Conservation (phyloP, 2,797 vertebrate genomes). For the Melopsittacus undulatus region DNA sequence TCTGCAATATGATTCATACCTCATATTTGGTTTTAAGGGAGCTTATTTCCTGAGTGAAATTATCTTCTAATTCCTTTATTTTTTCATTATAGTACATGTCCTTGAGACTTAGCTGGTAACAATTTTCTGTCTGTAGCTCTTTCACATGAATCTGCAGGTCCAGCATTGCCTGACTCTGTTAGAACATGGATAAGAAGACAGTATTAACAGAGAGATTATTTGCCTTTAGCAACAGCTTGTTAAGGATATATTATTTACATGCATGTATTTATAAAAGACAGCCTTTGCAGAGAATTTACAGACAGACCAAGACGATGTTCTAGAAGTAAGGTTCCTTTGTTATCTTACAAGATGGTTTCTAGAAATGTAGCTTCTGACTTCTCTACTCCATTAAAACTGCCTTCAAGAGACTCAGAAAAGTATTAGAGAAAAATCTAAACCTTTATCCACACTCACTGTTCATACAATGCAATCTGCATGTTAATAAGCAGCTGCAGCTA, state of each 20-base stretch:
- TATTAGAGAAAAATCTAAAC: neutral
- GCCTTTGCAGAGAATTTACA: neutral
- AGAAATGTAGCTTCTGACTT: neutral
- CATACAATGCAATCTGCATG: neutral
- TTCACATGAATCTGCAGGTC: constrained; percentile 88
- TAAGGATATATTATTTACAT: neutral
- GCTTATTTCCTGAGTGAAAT: constrained; percentile 85
- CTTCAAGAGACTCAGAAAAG: neutral
- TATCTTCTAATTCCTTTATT: constrained; percentile 86
- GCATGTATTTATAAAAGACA: neutral
- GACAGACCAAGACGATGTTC: neutral
- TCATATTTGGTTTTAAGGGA: constrained; percentile 76
- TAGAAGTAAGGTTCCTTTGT: neutral
- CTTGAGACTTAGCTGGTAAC: constrained; percentile 89
- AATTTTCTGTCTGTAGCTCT: constrained; percentile 90
- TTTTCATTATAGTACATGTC: constrained; percentile 90
- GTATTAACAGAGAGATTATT: neutral
- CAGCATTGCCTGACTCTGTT: constrained; percentile 85
- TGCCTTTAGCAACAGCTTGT: neutral
- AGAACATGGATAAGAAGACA: constrained; percentile 4
- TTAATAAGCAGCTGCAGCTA: neutral
- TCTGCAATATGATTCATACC: constrained; percentile 75
- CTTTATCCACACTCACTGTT: neutral
- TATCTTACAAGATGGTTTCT: neutral
- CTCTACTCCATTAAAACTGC: neutral